phyloP scores from a whole-genome alignment of 2,888 invertebrate species.

The Sesia bembeciformis region DNA sequence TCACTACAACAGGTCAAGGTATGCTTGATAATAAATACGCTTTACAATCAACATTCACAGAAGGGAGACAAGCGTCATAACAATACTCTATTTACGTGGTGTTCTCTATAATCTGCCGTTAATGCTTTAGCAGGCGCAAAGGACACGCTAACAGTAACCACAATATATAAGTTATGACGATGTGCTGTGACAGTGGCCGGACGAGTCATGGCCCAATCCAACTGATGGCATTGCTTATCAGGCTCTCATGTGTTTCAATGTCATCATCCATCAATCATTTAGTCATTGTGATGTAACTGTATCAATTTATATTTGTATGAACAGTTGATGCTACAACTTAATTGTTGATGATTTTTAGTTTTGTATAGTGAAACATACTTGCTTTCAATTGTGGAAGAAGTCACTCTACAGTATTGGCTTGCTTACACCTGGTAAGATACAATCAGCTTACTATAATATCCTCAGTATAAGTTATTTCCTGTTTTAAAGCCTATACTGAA shows the following conservation, averaged over 20 bases:
- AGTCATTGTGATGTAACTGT: conserved; percentile 67
- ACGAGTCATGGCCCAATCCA: conserved; percentile 5
- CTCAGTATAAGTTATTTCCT: conserved; percentile 69
- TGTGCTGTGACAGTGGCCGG: neutral
- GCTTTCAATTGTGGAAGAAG: conserved; percentile 74
- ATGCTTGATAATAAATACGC: conserved; percentile 42
- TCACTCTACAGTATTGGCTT: conserved; percentile 73
- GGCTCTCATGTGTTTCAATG: conserved; percentile 41
- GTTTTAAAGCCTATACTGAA: conserved; percentile 56
- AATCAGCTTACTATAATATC: conserved; percentile 72
- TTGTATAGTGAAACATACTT: conserved; percentile 72
- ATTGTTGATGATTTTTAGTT: conserved; percentile 66
- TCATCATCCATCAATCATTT: conserved; percentile 53
- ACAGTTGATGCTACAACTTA: conserved; percentile 69
- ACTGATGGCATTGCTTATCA: conserved; percentile 38
- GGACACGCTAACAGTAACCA: neutral
- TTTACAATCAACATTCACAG: conserved; percentile 32
- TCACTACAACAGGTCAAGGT: conserved; percentile 37
- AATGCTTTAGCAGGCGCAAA: conserved; percentile 19
- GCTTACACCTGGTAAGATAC: conserved; percentile 74
- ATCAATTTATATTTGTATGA: conserved; percentile 52
- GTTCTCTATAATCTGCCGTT: conserved; percentile 15
- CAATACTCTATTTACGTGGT: neutral
- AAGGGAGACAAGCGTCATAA: conserved; percentile 16
- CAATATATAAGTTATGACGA: neutral